Conservation (phyloP, 1,140 invertebrate genomes). For the Metaphire vulgaris region DNA sequence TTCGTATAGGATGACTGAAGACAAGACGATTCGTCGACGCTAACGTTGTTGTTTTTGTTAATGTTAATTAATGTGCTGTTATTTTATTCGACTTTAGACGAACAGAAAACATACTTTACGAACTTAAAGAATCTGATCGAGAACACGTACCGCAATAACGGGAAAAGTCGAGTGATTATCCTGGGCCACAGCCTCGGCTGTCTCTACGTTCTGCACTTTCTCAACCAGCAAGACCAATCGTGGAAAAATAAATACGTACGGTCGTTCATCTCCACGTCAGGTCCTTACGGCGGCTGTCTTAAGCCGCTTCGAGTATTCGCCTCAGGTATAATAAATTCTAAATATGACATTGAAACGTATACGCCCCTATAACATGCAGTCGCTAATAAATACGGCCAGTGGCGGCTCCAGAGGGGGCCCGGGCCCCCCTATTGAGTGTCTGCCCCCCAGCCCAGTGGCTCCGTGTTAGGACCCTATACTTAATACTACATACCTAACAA, state of each 20-base stretch:
- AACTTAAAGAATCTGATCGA: conserved; percentile 78
- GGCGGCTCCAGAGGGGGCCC: background rate
- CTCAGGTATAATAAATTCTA: conserved; percentile 62
- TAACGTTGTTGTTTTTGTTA: too few relatives aligned
- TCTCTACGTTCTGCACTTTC: conserved; percentile 76
- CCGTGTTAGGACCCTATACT: background rate
- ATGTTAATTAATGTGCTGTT: too few relatives aligned
- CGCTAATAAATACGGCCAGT: background rate
- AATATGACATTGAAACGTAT: background rate
- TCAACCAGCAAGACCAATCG: conserved; percentile 66
- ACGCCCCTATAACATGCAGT: too few relatives aligned
- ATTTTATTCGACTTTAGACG: too few relatives aligned
- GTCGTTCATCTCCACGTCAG: conserved; percentile 73
- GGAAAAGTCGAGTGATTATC: conserved; percentile 66
- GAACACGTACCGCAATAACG: conserved; percentile 73
- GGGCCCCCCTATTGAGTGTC: too few relatives aligned
- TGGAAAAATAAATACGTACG: conserved; percentile 92
- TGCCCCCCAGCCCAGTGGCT: too few relatives aligned
- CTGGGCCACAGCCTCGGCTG: conserved; percentile 90
- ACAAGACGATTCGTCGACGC: too few relatives aligned
- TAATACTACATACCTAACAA: background rate
- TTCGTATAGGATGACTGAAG: too few relatives aligned
- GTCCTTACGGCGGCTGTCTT: conserved; percentile 85
- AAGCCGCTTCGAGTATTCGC: conserved; percentile 90
- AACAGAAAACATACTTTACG: conserved; percentile 73